These are phyloP conservation scores for Megastigmus dorsalis DNA, from an alignment of 2,888 invertebrate species.

Conservation along the genomic window DNA sequence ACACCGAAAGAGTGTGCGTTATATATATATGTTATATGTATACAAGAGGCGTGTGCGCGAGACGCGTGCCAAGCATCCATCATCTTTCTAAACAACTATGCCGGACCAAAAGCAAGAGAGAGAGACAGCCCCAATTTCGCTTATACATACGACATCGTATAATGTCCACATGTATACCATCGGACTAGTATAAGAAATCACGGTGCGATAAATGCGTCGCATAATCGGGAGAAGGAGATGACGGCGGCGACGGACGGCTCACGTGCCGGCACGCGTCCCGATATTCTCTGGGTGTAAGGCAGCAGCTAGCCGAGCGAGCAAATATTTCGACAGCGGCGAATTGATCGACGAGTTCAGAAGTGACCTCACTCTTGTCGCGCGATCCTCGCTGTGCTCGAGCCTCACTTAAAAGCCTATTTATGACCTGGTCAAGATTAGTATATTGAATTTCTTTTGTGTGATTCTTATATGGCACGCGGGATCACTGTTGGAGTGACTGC, in stretches of 20 bases:
- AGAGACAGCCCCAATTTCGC: slow-evolving; percentile 50
- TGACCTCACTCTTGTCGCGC: no score
- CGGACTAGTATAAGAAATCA: slow-evolving; percentile 40
- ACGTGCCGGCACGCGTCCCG: slow-evolving; percentile 55
- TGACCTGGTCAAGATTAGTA: not conserved
- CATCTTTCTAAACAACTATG: slow-evolving; percentile 68
- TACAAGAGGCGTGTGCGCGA: slow-evolving; percentile 63
- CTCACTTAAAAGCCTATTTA: not conserved
- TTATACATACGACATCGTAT: no score
- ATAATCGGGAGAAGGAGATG: slow-evolving; percentile 16
- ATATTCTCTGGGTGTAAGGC: no score
- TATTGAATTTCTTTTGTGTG: no score
- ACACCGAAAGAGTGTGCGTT: no score
- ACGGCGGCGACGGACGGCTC: slow-evolving; percentile 37
- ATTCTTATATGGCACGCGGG: no score
- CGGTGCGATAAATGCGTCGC: slow-evolving; percentile 29
- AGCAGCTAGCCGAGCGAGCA: slow-evolving; percentile 33
- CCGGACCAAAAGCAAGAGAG: not conserved
- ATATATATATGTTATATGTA: no score
- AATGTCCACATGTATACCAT: no score
- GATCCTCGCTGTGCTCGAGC: no score
- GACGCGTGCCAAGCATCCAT: slow-evolving; percentile 74
- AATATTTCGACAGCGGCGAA: slow-evolving; percentile 59
- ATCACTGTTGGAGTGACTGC: no score
- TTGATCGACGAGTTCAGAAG: not conserved